phyloP scores from a whole-genome alignment of 37 sponge, comb jelly and placozoan species.

The Beroe forskalii region DNA sequence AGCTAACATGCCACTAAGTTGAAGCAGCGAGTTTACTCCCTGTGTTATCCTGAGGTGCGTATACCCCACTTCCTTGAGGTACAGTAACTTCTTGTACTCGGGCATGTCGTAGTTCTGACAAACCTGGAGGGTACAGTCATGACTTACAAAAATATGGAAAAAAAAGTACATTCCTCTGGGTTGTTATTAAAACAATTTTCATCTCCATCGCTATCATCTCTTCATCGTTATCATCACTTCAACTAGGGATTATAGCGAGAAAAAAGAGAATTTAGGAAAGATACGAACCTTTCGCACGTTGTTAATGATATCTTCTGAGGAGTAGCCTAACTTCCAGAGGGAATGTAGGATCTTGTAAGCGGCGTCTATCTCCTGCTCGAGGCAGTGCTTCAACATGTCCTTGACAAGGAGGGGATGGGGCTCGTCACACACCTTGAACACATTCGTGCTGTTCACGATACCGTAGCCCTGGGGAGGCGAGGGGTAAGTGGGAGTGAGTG shows the following conservation, averaged over 20 bases:
- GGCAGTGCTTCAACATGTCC: constrained; percentile 87
- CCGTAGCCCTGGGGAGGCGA: constrained; percentile 84
- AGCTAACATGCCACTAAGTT: constrained; percentile 91
- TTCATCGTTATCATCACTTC: too few relatives aligned
- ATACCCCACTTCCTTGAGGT: constrained; percentile 86
- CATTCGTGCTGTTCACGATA: constrained; percentile 88
- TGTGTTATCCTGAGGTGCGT: constrained; percentile 90
- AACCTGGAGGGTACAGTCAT: constrained; percentile 75
- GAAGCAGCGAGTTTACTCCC: constrained; percentile 89
- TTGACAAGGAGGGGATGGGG: constrained; percentile 97
- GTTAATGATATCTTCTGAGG: constrained; percentile 92
- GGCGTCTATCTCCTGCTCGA: constrained; percentile 72
- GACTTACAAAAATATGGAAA: too few relatives aligned
- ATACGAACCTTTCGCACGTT: constrained; percentile 70
- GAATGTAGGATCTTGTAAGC: constrained; percentile 84
- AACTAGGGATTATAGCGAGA: too few relatives aligned
- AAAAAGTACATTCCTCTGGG: too few relatives aligned
- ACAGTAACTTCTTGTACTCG: constrained; percentile 85
- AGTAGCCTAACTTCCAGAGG: constrained; percentile 97
- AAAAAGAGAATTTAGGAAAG: too few relatives aligned
- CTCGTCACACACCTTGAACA: constrained; percentile 99
- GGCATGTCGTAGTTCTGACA: constrained; percentile 86
- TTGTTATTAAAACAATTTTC: background rate
- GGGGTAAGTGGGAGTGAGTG: constrained; percentile 73
- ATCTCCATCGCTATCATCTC: too few relatives aligned